Conservation (phyloP, 2,797 vertebrate genomes). For the Ptychobarbus kaznakovi region DNA sequence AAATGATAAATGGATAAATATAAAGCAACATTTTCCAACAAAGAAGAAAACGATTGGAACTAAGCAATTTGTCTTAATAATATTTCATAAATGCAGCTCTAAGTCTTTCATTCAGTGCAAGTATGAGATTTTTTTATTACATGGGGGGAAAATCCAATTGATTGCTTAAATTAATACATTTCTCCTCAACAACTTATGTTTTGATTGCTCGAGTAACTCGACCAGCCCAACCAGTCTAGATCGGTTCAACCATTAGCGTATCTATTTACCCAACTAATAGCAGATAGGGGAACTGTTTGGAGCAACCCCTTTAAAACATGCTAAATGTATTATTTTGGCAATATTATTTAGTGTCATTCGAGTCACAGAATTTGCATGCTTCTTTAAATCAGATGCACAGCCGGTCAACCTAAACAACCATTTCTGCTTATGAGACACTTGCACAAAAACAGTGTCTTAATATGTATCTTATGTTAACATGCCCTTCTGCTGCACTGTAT, state of each 20-base stretch:
- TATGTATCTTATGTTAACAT: not conserved
- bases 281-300: not conserved
- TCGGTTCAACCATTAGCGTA: not conserved
- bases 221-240: not conserved
- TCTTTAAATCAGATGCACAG: not conserved
- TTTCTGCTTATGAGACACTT: not conserved
- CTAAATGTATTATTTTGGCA: not conserved
- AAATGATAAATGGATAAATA: not conserved
- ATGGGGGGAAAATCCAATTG: not conserved
- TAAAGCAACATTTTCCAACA: no score
- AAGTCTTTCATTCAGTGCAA: not conserved
- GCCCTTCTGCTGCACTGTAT: not conserved
- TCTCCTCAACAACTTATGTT: not conserved
- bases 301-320: not conserved
- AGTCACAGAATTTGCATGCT: not conserved
- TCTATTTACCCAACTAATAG: not conserved
- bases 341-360: not conserved
- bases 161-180: not conserved
- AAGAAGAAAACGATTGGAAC: no score
- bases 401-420: not conserved
- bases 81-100: not conserved
- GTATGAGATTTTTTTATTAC: no score
- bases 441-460: not conserved
- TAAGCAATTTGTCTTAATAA: no score
- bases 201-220: not conserved